Percentiles rank a stretch among this genome's conserved stretches.
These are phyloP conservation scores for Microcebus jonahi DNA, from an alignment of 2,113 vertebrate species.

Conservation along the genomic window DNA sequence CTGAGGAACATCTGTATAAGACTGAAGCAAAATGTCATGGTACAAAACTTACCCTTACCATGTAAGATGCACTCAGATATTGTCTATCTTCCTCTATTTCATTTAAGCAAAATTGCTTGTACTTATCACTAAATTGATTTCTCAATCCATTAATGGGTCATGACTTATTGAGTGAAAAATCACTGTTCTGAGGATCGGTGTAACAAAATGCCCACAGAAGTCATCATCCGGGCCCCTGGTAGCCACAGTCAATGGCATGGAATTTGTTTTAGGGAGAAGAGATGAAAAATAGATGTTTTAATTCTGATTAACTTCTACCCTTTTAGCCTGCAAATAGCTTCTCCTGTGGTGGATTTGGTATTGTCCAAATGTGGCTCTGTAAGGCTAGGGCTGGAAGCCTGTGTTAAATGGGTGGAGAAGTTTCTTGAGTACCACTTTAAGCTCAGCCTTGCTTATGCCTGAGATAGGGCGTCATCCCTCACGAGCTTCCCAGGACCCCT, in stretches of 20 bases:
- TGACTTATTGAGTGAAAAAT: neutral
- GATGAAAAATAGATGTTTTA: neutral
- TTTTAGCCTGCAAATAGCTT: neutral
- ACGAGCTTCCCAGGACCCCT: conserved; percentile 66
- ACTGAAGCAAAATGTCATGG: neutral
- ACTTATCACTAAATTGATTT: neutral
- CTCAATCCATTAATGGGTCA: neutral
- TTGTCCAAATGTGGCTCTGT: neutral
- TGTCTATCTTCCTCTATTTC: neutral
- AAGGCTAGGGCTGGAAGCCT: neutral
- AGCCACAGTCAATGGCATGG: neutral
- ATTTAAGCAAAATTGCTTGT: neutral
- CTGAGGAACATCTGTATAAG: neutral
- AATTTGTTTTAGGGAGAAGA: neutral
- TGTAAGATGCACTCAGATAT: neutral
- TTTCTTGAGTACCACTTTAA: neutral
- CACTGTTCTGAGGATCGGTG: neutral
- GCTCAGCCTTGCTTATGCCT: neutral
- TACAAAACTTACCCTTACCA: neutral
- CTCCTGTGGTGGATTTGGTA: neutral
- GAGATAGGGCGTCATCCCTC: neutral
- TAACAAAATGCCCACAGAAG: neutral
- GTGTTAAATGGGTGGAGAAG: neutral
- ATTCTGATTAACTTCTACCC: neutral
- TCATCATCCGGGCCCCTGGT: neutral